These are phyloP conservation scores for Pseudococcus viburni DNA, from an alignment of 2,888 invertebrate species.

Conservation along the genomic window DNA sequence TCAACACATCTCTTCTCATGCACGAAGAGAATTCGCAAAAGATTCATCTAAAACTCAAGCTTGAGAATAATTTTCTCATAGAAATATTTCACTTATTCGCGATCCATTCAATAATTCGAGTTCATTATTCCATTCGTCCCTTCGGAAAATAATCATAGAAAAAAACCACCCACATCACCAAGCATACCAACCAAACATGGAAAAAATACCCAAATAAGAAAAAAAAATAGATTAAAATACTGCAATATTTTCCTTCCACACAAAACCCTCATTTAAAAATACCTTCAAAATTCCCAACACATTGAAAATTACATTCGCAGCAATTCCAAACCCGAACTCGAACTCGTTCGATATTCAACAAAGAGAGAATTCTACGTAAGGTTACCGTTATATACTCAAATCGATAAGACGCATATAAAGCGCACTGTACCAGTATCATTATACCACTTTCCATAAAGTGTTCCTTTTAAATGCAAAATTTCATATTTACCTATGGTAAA, in stretches of 20 bases:
- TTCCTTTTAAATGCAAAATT: slow-evolving; percentile 41
- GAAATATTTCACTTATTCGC: too few species aligned
- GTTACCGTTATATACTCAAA: slow-evolving; percentile 3
- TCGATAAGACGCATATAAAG: slow-evolving; percentile 41
- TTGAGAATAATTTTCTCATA: too few species aligned
- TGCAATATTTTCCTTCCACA: not conserved
- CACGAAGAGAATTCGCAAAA: not conserved
- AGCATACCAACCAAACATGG: too few species aligned
- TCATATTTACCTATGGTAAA: slow-evolving; percentile 26
- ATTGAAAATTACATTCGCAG: not conserved
- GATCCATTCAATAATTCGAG: too few species aligned
- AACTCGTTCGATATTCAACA: slow-evolving; percentile 35
- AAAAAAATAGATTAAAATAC: not conserved
- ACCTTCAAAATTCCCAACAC: not conserved
- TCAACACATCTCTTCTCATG: too few species aligned
- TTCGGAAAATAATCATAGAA: too few species aligned
- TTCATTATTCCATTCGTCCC: too few species aligned
- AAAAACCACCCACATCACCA: too few species aligned
- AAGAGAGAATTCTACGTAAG: slow-evolving; percentile 8
- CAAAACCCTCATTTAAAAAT: not conserved
- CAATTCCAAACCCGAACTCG: not conserved
- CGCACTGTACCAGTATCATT: slow-evolving; percentile 36
- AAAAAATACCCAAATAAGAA: not conserved
- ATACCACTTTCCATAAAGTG: slow-evolving; percentile 24
- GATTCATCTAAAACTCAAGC: not conserved